Percentiles rank a stretch among this genome's conserved stretches.
Evolutionary conservation across 2,797 vertebrate genomes (phyloP).

Genomic region (Pyrocephalus nanus): DNA sequence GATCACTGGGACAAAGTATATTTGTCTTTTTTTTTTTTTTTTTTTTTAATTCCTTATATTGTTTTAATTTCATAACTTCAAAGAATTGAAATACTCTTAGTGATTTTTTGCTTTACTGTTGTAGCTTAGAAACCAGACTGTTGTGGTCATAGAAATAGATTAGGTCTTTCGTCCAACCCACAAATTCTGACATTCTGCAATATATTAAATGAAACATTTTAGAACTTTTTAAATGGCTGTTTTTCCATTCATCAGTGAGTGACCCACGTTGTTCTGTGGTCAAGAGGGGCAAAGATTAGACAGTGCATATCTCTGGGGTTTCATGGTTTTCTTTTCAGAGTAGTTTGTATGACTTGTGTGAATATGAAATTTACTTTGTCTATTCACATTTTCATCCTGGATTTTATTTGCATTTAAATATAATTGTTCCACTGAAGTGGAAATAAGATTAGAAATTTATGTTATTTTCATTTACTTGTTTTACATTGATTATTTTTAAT

Average conservation of each 20-base stretch:
- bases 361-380: not conserved
- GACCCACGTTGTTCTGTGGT: not conserved
- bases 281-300: not conserved
- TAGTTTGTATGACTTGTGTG: not conserved
- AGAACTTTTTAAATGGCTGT: not conserved
- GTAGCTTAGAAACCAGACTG: not conserved
- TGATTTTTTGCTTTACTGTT: not conserved
- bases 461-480: not conserved
- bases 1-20: not conserved
- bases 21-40: not conserved
- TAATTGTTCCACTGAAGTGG: accelerated
- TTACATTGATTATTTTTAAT: not conserved
- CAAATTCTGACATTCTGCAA: not conserved
- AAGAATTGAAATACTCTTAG: not conserved
- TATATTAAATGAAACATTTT: not conserved
- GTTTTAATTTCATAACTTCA: not conserved
- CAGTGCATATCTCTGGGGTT: not conserved
- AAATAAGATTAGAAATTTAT: not conserved
- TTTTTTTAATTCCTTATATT: not conserved
- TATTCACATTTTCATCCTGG: not conserved
- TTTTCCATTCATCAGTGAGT: not conserved
- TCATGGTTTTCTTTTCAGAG: not conserved
- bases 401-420: not conserved
- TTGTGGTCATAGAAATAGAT: not conserved
- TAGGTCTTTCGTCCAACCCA: not conserved